These are phyloP conservation scores for Chrysomela aeneicollis DNA, from an alignment of 2,888 invertebrate species.

Conservation along the genomic window DNA sequence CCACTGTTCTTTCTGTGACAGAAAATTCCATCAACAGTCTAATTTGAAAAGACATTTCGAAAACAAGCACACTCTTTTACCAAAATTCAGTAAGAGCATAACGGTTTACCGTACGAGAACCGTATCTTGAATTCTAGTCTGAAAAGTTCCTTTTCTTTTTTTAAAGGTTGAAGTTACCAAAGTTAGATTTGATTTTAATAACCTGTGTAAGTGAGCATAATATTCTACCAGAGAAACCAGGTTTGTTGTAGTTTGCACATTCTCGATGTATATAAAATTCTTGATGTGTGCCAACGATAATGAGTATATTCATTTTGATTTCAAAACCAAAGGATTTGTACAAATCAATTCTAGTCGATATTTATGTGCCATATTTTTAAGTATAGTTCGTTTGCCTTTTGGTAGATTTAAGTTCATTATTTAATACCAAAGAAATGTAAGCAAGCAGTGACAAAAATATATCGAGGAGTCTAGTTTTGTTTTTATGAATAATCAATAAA, in stretches of 20 bases:
- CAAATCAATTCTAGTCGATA: slow-evolving; percentile 21
- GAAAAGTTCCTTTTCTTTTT: neutral
- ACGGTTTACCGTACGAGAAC: slow-evolving; percentile 52
- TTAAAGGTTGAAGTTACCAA: neutral
- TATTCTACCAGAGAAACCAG: too few species aligned
- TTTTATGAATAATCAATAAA: too few species aligned
- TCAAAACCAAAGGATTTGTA: neutral
- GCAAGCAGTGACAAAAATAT: neutral
- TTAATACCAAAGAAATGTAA: slow-evolving; percentile 5
- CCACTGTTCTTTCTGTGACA: slow-evolving; percentile 61
- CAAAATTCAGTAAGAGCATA: slow-evolving; percentile 53
- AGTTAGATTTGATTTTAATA: too few species aligned
- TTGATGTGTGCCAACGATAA: too few species aligned
- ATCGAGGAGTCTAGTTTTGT: neutral
- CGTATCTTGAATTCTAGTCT: slow-evolving; percentile 28
- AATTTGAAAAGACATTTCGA: slow-evolving; percentile 61
- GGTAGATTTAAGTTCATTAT: too few species aligned
- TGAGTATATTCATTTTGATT: neutral
- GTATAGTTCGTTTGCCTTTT: neutral
- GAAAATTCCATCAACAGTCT: slow-evolving; percentile 66
- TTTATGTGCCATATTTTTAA: slow-evolving; percentile 27
- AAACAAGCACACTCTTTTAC: slow-evolving; percentile 53
- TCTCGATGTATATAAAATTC: too few species aligned
- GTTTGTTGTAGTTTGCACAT: too few species aligned
- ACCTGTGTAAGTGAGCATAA: too few species aligned